phyloP scores from a whole-genome alignment of 2,797 vertebrate genomes.

The Parauchenoglanis ngamensis region DNA sequence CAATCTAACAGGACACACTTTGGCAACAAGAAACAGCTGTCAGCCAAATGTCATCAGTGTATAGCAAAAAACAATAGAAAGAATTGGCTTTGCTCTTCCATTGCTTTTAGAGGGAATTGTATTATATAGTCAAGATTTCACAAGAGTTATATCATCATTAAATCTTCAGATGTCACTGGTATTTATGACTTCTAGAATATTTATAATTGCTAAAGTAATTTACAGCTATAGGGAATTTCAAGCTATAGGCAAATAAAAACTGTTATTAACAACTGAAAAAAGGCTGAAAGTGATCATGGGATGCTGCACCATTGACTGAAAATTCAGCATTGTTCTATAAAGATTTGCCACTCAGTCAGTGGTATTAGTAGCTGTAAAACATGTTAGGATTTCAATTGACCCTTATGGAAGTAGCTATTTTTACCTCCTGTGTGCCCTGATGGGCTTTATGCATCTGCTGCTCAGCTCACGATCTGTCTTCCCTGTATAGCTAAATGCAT shows the following conservation, averaged over 20 bases:
- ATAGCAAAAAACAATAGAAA: neutral
- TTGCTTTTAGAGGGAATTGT: neutral
- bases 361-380: neutral
- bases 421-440: slow-evolving; percentile 44
- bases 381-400: slow-evolving; percentile 31
- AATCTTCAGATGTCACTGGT: neutral
- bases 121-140: neutral
- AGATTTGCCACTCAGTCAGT: slow-evolving; percentile 2
- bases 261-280: neutral
- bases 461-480: slow-evolving; percentile 6
- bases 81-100: neutral
- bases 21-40: neutral
- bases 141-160: neutral
- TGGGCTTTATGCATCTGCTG: slow-evolving; percentile 18
- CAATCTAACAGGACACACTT: neutral
- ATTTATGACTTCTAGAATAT: neutral
- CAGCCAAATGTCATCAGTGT: neutral
- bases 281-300: neutral
- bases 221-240: neutral
- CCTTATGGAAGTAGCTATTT: slow-evolving; percentile 49
- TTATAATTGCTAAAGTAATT: neutral
- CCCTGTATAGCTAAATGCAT: neutral
- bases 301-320: neutral
- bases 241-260: neutral
- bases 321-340: neutral